Conservation (phyloP, 2,113 vertebrate species). For the Rhizomys pruinosus region DNA sequence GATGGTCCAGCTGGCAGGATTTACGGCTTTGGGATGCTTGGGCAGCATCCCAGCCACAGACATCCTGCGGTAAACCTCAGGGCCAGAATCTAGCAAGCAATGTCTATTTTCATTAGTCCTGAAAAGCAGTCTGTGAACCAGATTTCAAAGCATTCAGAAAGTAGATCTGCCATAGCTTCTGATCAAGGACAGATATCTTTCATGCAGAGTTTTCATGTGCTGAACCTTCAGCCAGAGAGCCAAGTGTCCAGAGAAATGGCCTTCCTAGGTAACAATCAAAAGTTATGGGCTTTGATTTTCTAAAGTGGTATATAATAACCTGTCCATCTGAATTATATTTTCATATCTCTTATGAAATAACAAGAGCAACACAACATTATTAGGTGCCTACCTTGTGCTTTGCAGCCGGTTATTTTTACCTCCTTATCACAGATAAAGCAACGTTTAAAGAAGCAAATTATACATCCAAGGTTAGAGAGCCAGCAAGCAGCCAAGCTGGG, state of each 20-base stretch:
- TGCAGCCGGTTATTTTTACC: slow-evolving; percentile 14
- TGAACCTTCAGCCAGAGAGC: slow-evolving; percentile 12
- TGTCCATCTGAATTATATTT: slow-evolving; percentile 24
- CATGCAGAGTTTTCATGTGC: slow-evolving; percentile 14
- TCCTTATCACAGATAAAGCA: slow-evolving; percentile 9
- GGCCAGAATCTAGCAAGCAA: background rate
- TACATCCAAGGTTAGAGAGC: slow-evolving; percentile 25
- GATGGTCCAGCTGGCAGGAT: slow-evolving; percentile 54
- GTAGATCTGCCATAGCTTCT: slow-evolving; percentile 27
- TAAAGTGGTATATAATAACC: slow-evolving; percentile 54
- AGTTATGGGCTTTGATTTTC: slow-evolving; percentile 62
- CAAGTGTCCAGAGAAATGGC: slow-evolving; percentile 15
- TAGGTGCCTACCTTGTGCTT: slow-evolving; percentile 30
- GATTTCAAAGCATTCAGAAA: slow-evolving; percentile 60
- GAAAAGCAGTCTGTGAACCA: slow-evolving; percentile 28
- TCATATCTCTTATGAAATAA: slow-evolving; percentile 46
- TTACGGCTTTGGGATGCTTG: background rate
- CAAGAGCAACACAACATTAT: slow-evolving; percentile 38
- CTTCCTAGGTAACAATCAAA: slow-evolving; percentile 39
- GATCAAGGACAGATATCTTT: slow-evolving; percentile 21
- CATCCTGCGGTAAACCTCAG: background rate
- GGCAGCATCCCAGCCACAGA: background rate
- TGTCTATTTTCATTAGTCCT: slow-evolving; percentile 52
- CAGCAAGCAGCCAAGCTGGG: background rate
- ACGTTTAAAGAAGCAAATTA: slow-evolving; percentile 44